Evolutionary conservation across 2,113 vertebrate genomes (phyloP).

Genomic region (Cricetomys ansorgei): DNA sequence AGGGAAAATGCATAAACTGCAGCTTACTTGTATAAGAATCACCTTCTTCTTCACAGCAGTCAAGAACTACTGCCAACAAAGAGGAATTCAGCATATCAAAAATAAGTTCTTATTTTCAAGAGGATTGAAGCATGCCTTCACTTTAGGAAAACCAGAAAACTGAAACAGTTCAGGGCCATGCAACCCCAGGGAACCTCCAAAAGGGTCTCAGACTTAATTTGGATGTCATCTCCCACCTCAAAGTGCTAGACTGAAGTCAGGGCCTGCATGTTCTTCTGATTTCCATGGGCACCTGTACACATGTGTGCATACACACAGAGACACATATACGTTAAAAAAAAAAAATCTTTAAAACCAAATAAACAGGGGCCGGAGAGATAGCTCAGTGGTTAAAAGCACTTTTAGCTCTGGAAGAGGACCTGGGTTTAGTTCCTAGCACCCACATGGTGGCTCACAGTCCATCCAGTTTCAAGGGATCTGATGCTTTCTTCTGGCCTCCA

Average conservation of each 20-base stretch:
- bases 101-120: background rate
- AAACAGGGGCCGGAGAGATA: background rate
- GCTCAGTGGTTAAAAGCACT: background rate
- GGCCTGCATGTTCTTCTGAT: background rate
- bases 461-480: background rate
- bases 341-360: background rate
- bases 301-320: background rate
- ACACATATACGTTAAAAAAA: background rate
- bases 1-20: constrained; percentile 10
- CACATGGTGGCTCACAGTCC: background rate
- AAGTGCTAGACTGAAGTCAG: background rate
- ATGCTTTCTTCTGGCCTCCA: background rate
- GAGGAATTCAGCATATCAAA: constrained; percentile 23
- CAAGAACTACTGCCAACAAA: background rate
- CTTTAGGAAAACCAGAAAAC: constrained; percentile 25
- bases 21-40: background rate
- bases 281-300: background rate
- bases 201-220: background rate
- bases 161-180: background rate
- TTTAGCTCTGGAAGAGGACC: background rate
- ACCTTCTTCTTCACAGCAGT: background rate
- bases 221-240: background rate
- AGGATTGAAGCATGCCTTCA: background rate
- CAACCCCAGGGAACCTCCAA: background rate
- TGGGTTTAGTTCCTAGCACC: background rate